Conservation (phyloP, 2,888 invertebrate genomes). For the Clusia tigrina region DNA sequence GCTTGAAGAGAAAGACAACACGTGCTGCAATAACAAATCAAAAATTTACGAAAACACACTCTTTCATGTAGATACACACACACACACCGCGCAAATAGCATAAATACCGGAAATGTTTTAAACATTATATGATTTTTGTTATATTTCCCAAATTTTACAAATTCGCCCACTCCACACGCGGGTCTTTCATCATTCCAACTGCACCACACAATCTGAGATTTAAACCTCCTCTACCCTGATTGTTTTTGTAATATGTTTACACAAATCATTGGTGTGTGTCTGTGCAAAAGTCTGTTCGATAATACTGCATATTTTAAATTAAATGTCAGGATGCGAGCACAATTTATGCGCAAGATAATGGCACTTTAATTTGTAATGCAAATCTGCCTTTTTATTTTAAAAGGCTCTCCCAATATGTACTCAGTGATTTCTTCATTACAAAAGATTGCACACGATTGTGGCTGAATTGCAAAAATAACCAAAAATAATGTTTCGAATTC, state of each 20-base stretch:
- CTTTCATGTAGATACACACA: background rate
- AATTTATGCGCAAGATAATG: background rate
- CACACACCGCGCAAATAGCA: background rate
- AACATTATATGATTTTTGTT: slow-evolving; percentile 22
- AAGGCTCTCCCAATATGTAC: too few relatives aligned
- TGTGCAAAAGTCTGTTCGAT: slow-evolving; percentile 13
- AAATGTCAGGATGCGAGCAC: background rate
- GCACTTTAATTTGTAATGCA: slow-evolving; percentile 3
- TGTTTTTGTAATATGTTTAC: slow-evolving; percentile 20
- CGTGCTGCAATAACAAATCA: slow-evolving; percentile 58
- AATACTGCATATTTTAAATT: slow-evolving; percentile 23
- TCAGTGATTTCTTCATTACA: background rate
- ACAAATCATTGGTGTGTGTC: background rate
- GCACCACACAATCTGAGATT: slow-evolving; percentile 1
- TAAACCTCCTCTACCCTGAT: slow-evolving; percentile 16
- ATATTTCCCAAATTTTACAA: slow-evolving; percentile 18
- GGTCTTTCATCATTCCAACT: background rate
- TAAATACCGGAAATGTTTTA: slow-evolving; percentile 21
- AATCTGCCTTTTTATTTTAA: background rate
- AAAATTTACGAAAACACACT: slow-evolving; percentile 45
- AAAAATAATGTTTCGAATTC: too few relatives aligned
- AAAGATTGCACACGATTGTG: too few relatives aligned
- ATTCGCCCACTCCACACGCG: background rate
- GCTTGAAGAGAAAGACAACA: slow-evolving; percentile 47
- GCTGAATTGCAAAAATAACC: too few relatives aligned